Evolutionary conservation across 2,888 invertebrate genomes (phyloP).

Genomic region (Adelphocoris suturalis): DNA sequence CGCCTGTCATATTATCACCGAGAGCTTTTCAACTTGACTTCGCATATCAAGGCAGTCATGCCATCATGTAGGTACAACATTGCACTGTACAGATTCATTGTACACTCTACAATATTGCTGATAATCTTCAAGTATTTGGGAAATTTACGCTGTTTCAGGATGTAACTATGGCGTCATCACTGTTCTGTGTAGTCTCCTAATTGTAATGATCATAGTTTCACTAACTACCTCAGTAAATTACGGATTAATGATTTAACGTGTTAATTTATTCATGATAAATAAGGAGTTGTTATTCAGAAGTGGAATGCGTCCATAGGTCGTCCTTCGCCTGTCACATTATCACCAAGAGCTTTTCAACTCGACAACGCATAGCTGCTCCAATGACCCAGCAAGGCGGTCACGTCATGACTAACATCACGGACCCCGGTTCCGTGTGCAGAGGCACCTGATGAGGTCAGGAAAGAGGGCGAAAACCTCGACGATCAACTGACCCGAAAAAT

Average conservation of each 20-base stretch:
- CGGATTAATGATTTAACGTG: no score
- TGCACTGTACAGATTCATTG: no score
- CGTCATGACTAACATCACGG: constrained; percentile 25
- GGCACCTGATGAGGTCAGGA: constrained; percentile 52
- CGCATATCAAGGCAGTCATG: no score
- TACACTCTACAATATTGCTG: no score
- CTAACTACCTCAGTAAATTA: no score
- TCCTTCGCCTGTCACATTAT: not conserved
- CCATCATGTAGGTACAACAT: no score
- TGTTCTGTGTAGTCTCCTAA: no score
- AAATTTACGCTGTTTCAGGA: no score
- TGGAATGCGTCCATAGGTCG: not conserved
- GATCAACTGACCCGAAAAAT: constrained; percentile 58
- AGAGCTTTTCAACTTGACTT: not conserved
- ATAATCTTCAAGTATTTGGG: no score
- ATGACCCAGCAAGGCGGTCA: constrained; percentile 56
- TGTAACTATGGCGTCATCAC: no score
- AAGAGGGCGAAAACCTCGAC: constrained; percentile 18
- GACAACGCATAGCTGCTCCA: constrained; percentile 14
- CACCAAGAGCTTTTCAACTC: not conserved
- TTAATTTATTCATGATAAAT: no score
- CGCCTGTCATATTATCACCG: not conserved
- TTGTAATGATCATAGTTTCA: no score
- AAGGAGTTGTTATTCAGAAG: not conserved
- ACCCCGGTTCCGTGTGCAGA: constrained; percentile 2